Evolutionary conservation across 2,888 invertebrate species (phyloP).

Genomic region (Hydroisotoma schaefferi): DNA sequence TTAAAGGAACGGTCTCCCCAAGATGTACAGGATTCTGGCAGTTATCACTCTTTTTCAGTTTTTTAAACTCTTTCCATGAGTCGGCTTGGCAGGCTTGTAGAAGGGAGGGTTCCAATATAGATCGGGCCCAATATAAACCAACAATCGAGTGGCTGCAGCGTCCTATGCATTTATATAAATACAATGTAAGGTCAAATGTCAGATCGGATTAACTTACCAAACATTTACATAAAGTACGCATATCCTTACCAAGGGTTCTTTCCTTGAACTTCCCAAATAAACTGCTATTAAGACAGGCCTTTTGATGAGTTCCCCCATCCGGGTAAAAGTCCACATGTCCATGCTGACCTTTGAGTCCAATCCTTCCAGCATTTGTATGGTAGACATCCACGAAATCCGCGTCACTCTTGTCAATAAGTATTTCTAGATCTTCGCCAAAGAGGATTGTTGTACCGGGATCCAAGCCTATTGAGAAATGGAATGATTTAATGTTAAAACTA

Average conservation of each 20-base stretch:
- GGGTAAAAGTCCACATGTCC: not conserved
- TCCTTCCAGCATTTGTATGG: not conserved
- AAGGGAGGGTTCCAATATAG: not conserved
- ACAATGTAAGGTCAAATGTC: too few relatives aligned
- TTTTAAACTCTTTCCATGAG: not conserved
- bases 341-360: not conserved
- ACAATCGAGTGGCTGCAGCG: not conserved
- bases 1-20: not conserved
- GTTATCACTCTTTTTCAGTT: not conserved
- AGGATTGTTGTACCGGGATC: not conserved
- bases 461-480: not conserved
- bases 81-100: not conserved
- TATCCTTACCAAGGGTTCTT: too few relatives aligned
- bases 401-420: not conserved
- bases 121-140: not conserved
- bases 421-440: not conserved
- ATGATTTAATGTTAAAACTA: not conserved
- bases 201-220: not conserved
- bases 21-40: not conserved
- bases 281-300: not conserved
- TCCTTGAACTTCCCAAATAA: too few relatives aligned
- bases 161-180: too few relatives aligned
- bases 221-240: not conserved
- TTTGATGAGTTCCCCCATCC: not conserved
- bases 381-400: not conserved